phyloP scores from a whole-genome alignment of 2,797 vertebrate genomes.

The Arvicola amphibius region DNA sequence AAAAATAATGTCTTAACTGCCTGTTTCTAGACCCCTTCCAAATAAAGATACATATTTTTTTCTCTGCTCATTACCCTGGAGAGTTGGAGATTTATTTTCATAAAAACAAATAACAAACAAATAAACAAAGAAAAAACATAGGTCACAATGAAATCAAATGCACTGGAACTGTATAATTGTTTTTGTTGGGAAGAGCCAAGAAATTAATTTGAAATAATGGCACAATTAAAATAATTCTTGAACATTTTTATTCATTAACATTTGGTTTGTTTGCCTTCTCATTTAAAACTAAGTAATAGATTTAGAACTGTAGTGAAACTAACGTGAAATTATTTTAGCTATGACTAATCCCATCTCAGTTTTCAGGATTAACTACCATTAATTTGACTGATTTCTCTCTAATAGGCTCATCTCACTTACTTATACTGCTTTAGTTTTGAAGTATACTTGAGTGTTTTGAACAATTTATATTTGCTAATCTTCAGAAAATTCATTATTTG shows the following conservation, averaged over 20 bases:
- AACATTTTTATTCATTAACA: neutral
- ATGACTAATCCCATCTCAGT: neutral
- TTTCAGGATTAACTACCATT: neutral
- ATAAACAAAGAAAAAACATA: neutral
- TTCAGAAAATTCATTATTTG: neutral
- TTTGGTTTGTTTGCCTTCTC: neutral
- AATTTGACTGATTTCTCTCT: neutral
- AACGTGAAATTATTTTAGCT: neutral
- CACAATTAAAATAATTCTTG: neutral
- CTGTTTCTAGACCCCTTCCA: neutral
- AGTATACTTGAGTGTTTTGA: neutral
- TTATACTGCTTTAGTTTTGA: neutral
- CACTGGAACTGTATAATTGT: neutral
- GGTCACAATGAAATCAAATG: neutral
- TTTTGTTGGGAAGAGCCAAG: neutral
- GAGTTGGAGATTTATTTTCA: neutral
- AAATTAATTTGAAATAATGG: neutral
- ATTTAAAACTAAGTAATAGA: neutral
- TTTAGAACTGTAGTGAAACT: neutral
- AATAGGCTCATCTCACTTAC: neutral
- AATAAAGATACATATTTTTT: neutral
- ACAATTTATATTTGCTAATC: neutral
- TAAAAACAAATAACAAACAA: neutral
- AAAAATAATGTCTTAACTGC: neutral
- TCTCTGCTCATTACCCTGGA: fast-evolving